phyloP scores from a whole-genome alignment of 1,140 invertebrate genomes.

The Penaeus vannamei region DNA sequence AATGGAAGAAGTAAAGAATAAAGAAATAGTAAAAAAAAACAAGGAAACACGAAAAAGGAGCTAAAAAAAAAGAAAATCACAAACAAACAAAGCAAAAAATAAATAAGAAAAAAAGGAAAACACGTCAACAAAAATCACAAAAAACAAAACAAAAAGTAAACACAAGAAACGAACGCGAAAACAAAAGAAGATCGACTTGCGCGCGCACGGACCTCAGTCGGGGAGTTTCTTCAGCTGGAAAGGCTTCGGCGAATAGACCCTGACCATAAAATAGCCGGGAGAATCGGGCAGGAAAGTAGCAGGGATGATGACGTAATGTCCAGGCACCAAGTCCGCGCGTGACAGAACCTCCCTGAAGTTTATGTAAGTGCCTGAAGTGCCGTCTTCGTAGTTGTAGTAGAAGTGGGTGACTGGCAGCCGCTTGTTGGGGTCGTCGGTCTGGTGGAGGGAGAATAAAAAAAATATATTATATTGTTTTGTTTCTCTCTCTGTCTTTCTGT shows the following conservation, averaged over 20 bases:
- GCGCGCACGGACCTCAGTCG: not conserved
- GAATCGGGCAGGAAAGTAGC: constrained; percentile 77
- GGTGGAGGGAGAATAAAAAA: not conserved
- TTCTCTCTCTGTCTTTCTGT: no score
- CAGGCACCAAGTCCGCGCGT: constrained; percentile 74
- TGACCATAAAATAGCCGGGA: constrained; percentile 75
- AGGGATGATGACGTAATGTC: constrained; percentile 77
- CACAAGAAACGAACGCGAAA: not conserved
- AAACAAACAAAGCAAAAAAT: no score
- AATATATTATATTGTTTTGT: no score
- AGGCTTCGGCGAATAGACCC: constrained; percentile 74
- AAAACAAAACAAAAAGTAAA: not conserved
- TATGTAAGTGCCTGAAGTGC: constrained; percentile 76
- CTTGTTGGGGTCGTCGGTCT: constrained; percentile 66
- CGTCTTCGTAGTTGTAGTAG: constrained; percentile 75
- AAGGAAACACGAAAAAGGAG: no score
- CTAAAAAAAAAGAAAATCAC: no score
- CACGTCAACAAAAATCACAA: no score
- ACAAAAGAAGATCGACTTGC: not conserved
- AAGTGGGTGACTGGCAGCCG: constrained; percentile 72
- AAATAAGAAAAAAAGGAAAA: no score
- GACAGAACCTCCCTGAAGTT: constrained; percentile 77
- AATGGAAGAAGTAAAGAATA: no score
- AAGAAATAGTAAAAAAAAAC: no score
- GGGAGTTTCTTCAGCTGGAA: constrained; percentile 29